Evolutionary conservation across 2,797 vertebrate genomes (phyloP).

Genomic region (Clamator glandarius): DNA sequence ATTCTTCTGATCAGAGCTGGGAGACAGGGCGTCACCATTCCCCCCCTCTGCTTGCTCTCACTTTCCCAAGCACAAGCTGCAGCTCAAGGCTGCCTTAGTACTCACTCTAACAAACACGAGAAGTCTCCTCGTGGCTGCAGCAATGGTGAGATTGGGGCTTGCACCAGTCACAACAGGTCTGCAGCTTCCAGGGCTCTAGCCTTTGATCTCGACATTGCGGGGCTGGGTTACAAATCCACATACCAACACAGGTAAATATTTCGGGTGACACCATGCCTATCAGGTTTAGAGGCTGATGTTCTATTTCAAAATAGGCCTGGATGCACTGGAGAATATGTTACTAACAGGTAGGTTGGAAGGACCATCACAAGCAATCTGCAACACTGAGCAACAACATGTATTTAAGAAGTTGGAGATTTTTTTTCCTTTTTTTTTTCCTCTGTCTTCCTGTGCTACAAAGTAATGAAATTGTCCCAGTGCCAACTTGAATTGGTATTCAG

Average conservation of each 20-base stretch:
- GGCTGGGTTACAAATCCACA: not conserved
- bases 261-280: not conserved
- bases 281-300: not conserved
- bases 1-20: not conserved
- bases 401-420: not conserved
- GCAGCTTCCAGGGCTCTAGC: not conserved
- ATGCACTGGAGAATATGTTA: not conserved
- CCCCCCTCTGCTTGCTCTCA: not conserved
- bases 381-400: not conserved
- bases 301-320: not conserved
- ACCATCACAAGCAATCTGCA: not conserved
- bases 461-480: not conserved
- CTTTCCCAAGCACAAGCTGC: not conserved
- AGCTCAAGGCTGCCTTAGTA: accelerated
- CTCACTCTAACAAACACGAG: accelerated
- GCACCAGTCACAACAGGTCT: accelerated
- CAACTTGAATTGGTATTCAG: not conserved
- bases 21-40: not conserved
- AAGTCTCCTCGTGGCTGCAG: not conserved
- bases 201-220: not conserved
- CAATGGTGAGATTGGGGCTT: not conserved
- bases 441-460: not conserved
- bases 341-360: not conserved
- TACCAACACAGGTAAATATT: not conserved
- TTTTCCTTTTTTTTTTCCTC: not conserved